Percentiles rank a stretch among this genome's conserved stretches.
phyloP scores from a whole-genome alignment of 2,113 vertebrate genomes.

The Sceloporus tristichus region DNA sequence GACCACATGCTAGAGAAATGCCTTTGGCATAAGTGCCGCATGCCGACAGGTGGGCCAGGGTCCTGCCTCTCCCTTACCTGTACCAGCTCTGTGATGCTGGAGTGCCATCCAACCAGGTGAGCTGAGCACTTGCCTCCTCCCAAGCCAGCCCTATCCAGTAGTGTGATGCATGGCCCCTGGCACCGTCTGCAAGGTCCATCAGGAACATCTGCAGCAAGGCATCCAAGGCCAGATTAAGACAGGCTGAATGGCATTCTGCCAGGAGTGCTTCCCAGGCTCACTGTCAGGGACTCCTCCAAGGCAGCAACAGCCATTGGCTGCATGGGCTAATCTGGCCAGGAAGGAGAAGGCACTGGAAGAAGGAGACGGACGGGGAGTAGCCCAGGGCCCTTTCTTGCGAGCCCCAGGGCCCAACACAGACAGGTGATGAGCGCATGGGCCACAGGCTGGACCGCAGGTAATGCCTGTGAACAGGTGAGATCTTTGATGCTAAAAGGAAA shows the following conservation, averaged over 20 bases:
- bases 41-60: no score
- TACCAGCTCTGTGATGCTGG: constrained; percentile 38
- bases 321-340: no score
- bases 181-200: not conserved
- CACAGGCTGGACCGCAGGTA: no score
- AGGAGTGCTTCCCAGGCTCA: not conserved
- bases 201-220: constrained; percentile 37
- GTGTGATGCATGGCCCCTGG: not conserved
- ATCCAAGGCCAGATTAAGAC: not conserved
- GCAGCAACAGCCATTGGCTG: no score
- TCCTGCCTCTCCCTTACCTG: constrained; percentile 11
- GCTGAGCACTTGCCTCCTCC: not conserved
- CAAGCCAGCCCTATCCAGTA: constrained; percentile 33
- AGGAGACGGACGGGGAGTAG: no score
- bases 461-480: no score
- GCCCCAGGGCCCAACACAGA: no score
- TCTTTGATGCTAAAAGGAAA: no score
- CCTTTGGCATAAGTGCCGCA: not conserved
- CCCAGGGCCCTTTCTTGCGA: no score
- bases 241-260: no score
- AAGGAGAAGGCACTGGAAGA: not conserved
- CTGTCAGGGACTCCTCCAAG: no score
- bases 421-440: no score
- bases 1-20: not conserved
- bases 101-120: constrained; percentile 31